Evolutionary conservation across 2,113 vertebrate genomes (phyloP).

Genomic region (Alouatta palliata): DNA sequence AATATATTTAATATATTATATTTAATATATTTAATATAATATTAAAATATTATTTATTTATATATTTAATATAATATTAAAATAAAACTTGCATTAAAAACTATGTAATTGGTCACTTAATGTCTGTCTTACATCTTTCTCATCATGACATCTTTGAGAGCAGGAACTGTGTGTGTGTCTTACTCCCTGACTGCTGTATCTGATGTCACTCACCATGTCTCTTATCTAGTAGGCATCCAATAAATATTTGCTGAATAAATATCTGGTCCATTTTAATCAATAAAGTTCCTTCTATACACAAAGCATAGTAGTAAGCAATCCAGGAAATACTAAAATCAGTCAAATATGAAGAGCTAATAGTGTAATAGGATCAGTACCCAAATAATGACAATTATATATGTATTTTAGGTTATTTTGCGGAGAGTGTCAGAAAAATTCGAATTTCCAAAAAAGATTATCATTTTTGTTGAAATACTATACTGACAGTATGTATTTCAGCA

Average conservation of each 20-base stretch:
- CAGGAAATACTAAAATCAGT: not conserved
- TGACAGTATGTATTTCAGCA: not conserved
- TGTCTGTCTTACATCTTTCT: not conserved
- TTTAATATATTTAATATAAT: too few species aligned
- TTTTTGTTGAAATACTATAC: slow-evolving; percentile 7
- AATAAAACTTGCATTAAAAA: slow-evolving; percentile 24
- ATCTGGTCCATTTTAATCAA: not conserved
- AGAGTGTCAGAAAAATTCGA: not conserved
- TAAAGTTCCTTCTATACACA: not conserved
- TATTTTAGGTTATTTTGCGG: not conserved
- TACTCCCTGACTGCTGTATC: not conserved
- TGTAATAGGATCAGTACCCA: not conserved
- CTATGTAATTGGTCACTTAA: not conserved
- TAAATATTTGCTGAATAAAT: slow-evolving; percentile 13
- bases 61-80: too few species aligned
- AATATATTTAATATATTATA: too few species aligned
- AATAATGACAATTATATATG: not conserved
- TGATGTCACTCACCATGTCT: not conserved
- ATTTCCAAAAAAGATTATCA: slow-evolving; percentile 16
- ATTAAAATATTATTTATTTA: too few species aligned
- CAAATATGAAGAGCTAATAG: not conserved
- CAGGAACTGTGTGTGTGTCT: not conserved
- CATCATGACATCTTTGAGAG: not conserved
- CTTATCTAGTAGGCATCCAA: not conserved
- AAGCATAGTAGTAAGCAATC: not conserved